These are phyloP conservation scores for Hylyphantes graminicola DNA, from an alignment of 1,140 invertebrate species.

Conservation along the genomic window DNA sequence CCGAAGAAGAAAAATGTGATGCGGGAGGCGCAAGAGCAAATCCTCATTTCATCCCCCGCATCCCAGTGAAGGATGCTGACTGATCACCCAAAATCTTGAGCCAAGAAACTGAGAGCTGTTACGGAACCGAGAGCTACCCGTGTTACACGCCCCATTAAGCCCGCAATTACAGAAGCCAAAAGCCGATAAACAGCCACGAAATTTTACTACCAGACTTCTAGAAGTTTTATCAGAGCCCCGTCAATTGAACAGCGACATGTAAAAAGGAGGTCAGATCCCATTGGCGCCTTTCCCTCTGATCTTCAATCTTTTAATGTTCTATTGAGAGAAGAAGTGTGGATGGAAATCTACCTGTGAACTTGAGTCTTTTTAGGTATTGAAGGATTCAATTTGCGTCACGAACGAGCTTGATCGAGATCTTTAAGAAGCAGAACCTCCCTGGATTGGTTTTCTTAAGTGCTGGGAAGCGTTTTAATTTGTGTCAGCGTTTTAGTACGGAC, in stretches of 20 bases:
- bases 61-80: conserved; percentile 37
- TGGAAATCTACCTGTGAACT: no score
- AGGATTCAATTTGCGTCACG: conserved; percentile 17
- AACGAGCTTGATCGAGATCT: conserved; percentile 20
- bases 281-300: no score
- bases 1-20: neutral
- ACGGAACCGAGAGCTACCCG: neutral
- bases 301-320: no score
- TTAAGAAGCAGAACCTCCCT: neutral
- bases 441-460: conserved; percentile 44
- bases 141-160: conserved; percentile 36
- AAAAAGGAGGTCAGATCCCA: neutral
- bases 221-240: conserved; percentile 46
- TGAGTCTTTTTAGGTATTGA: no score
- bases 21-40: conserved; percentile 39
- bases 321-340: no score
- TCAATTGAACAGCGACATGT: neutral
- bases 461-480: conserved; percentile 34
- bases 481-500: conserved; percentile 11
- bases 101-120: conserved; percentile 34
- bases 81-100: conserved; percentile 36
- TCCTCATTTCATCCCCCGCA: conserved; percentile 14
- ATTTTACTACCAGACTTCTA: conserved; percentile 48
- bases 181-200: conserved; percentile 53
- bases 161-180: conserved; percentile 47